A percentile compares a stretch with the other conserved stretches of the same genome.
These are phyloP conservation scores for Sylvia atricapilla DNA, from an alignment of 2,113 vertebrate genomes.

Conservation along the genomic window DNA sequence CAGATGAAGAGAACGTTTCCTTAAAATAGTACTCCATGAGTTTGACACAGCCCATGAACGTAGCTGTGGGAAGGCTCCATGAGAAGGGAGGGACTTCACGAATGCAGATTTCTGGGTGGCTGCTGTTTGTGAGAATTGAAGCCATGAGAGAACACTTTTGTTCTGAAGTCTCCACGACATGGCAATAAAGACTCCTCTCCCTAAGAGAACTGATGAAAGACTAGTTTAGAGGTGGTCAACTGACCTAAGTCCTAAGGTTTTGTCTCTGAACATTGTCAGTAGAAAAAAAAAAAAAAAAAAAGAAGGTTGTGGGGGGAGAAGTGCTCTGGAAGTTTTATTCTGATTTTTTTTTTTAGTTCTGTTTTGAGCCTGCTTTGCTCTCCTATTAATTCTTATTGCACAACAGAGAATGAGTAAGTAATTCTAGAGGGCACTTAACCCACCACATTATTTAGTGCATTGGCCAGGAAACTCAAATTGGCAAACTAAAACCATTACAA, in stretches of 20 bases:
- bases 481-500: background rate
- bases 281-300: background rate
- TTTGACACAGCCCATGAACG: background rate
- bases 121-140: background rate
- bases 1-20: background rate
- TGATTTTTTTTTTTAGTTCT: background rate
- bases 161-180: background rate
- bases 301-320: background rate
- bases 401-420: background rate
- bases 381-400: background rate
- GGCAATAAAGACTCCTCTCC: background rate
- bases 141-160: background rate
- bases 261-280: background rate
- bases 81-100: background rate
- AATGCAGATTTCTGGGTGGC: background rate
- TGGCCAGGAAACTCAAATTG: background rate
- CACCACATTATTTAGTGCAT: background rate
- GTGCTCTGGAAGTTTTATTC: background rate
- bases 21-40: background rate
- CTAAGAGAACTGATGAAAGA: background rate
- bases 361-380: background rate
- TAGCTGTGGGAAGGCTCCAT: background rate
- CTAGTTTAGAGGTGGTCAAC: background rate
- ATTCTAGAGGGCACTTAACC: background rate
- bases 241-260: background rate